phyloP scores from a whole-genome alignment of 1,140 invertebrate genomes.

The Diachasmimorpha longicaudata region DNA sequence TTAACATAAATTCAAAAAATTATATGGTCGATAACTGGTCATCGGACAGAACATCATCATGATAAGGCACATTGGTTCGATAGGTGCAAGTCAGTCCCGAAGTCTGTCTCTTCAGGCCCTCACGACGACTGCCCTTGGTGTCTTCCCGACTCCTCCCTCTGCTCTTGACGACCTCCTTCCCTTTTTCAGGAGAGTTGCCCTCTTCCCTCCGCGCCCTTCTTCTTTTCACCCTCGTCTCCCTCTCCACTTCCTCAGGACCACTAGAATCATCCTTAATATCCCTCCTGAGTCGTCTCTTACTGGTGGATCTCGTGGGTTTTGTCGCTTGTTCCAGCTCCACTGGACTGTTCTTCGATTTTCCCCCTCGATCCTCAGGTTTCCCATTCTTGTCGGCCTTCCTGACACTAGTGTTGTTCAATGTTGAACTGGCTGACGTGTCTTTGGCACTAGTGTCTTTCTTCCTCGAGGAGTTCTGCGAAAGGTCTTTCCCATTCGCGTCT shows the following conservation, averaged over 20 bases:
- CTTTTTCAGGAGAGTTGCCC: neutral
- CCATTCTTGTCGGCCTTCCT: neutral
- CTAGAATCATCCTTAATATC: neutral
- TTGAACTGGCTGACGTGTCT: neutral
- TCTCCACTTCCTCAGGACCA: neutral
- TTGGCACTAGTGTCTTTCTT: constrained; percentile 9
- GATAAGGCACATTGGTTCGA: constrained; percentile 14
- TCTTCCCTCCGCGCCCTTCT: neutral
- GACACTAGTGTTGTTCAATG: neutral
- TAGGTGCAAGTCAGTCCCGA: constrained; percentile 17
- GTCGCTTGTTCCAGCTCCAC: neutral
- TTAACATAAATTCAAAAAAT: neutral
- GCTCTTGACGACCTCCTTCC: neutral
- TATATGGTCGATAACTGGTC: constrained; percentile 31
- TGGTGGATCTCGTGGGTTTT: neutral
- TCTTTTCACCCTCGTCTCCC: neutral
- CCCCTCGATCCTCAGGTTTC: neutral
- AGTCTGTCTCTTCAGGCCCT: neutral
- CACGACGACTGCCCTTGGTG: too few relatives aligned
- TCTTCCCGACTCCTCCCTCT: neutral
- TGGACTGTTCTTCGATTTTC: neutral
- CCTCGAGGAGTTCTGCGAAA: constrained; percentile 7
- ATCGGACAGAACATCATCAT: constrained; percentile 36
- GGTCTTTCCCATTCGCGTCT: neutral
- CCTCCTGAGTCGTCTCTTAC: neutral